Percentiles rank a stretch among this genome's conserved stretches.
Conservation (phyloP, 92 coral and sea anemone genomes). For the Zoanthus sansibaricus region DNA sequence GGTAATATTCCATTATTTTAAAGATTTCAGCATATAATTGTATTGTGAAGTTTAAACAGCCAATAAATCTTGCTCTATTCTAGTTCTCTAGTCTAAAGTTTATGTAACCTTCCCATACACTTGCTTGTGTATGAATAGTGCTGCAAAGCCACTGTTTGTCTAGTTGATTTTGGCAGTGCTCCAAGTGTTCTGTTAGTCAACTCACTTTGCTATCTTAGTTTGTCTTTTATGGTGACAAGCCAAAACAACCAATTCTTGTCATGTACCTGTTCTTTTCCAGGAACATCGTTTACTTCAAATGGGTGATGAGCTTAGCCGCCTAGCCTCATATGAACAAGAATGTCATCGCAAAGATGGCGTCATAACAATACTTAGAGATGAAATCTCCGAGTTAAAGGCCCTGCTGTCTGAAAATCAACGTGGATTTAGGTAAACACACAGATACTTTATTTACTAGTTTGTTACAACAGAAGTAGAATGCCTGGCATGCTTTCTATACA, state of each 20-base stretch:
- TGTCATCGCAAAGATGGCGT: conserved; percentile 96
- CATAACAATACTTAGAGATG: conserved; percentile 85
- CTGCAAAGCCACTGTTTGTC: neutral
- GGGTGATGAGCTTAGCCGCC: conserved; percentile 96
- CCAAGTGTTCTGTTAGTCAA: too few relatives aligned
- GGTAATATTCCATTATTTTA: neutral
- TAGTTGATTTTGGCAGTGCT: neutral
- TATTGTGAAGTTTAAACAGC: too few relatives aligned
- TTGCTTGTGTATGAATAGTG: neutral
- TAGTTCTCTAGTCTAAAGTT: neutral
- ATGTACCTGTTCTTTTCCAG: conserved; percentile 26
- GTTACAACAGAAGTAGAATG: too few relatives aligned
- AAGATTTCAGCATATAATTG: too few relatives aligned
- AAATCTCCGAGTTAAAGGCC: conserved; percentile 80
- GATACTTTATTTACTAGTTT: neutral
- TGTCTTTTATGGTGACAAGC: neutral
- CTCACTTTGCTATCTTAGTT: too few relatives aligned
- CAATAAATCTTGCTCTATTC: neutral
- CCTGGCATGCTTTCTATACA: too few relatives aligned
- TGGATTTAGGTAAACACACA: conserved; percentile 64
- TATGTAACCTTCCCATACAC: neutral
- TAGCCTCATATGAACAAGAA: conserved; percentile 92
- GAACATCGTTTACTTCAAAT: conserved; percentile 89
- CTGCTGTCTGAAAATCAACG: conserved; percentile 49
- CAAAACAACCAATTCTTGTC: neutral